Evolutionary conservation across 2,797 vertebrate species (phyloP).

Genomic region (Holocentrus rufus): DNA sequence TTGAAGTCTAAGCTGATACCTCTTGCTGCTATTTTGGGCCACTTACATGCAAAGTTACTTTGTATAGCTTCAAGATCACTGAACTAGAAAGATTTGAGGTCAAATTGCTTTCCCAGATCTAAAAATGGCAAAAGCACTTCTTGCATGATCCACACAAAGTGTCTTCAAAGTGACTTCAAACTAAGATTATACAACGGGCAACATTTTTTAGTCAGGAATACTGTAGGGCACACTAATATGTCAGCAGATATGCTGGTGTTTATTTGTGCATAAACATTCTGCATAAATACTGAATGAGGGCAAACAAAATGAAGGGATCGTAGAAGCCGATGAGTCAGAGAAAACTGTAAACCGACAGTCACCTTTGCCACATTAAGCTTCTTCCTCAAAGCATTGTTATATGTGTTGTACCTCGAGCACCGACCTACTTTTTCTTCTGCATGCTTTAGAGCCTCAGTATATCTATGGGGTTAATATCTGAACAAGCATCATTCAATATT

Average conservation of each 20-base stretch:
- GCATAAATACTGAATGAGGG: background rate
- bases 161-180: no score
- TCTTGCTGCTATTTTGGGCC: no score
- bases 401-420: background rate
- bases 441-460: no score
- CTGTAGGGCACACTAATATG: no score
- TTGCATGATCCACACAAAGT: no score
- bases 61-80: background rate
- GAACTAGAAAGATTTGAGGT: background rate
- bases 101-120: background rate
- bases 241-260: background rate
- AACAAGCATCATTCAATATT: background rate
- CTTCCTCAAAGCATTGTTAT: background rate
- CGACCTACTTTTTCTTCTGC: background rate
- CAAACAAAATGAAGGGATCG: background rate
- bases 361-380: background rate
- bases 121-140: no score
- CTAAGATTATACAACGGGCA: no score
- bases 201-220: no score
- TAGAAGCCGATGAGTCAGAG: background rate
- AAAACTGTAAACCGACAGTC: background rate
- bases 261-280: background rate
- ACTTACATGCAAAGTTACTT: no score
- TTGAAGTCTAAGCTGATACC: no score
- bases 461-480: background rate